Evolutionary conservation across 2,113 vertebrate species (phyloP).

Genomic region (Petromus typicus): DNA sequence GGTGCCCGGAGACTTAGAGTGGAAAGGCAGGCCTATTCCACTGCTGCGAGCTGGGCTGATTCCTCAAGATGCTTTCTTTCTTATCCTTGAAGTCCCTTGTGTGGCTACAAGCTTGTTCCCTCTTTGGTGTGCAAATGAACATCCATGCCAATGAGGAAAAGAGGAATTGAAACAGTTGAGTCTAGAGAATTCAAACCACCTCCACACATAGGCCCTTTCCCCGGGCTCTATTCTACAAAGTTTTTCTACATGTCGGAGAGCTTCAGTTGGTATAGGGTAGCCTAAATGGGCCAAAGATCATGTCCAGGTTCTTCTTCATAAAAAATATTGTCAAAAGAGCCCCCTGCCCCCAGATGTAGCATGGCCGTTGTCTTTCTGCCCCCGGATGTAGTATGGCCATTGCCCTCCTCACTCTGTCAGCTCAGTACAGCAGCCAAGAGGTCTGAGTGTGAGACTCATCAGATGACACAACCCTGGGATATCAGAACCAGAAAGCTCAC

Average conservation of each 20-base stretch:
- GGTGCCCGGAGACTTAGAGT: background rate
- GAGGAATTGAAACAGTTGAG: background rate
- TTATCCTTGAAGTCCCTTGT: background rate
- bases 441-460: background rate
- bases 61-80: background rate
- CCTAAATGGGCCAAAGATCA: background rate
- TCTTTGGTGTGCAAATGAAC: background rate
- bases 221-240: background rate
- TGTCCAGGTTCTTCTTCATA: background rate
- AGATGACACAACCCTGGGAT: background rate
- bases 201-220: background rate
- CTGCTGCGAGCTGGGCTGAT: background rate
- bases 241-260: background rate
- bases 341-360: rapidly evolving
- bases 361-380: background rate
- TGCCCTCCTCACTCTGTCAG: background rate
- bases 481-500: background rate
- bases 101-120: background rate
- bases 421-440: background rate
- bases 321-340: background rate
- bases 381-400: background rate
- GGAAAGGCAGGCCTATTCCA: background rate
- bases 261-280: background rate
- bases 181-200: background rate
- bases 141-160: background rate